Base-by-base conservation (phyloP, 2,113 vertebrate species). In the Dicrurus megarhynchus region DNA sequence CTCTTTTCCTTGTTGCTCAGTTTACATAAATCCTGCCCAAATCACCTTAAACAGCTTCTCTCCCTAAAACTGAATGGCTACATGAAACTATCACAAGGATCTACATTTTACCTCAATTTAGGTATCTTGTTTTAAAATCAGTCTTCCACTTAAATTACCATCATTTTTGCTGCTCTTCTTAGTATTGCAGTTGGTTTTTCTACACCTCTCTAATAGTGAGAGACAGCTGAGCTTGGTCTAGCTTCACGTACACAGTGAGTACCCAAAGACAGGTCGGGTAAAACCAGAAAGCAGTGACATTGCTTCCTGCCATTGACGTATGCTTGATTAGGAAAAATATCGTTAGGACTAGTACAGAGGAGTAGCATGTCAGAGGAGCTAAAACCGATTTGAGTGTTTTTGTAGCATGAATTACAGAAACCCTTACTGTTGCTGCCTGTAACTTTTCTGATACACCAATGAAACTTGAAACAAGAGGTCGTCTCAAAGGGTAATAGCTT, bases 401-500 rank as follows among this genome's bases (percentile, higher is more conserved):
- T 84, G 42, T 60, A 47, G 71, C 73, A 64, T 49, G 65, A 73
- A 28, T 93, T 96, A 79, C 50, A 90, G 76, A 84, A 80, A 64
- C 81, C 46, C 49, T 59, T 77, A n/a, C 44, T 80, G 56, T 80
- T 86, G 35, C 73, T 91, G 79, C 83, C 61, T 71, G 73, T 96
- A 94, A 92, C 86, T 94, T 86, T 87, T 78, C 60, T 89, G 92
- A 87, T 95, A 60, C 53, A 64, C 65, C 80, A 82, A 23, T 94
- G 96, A 96, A 96, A 96, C 88, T 79, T 96, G 96, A 96, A 97
- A 90, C 96, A 84, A 79, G 92, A 94, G 95, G 95, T 96, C 76
- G 0, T 74, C 93, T 94, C 69, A 92, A 57, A 95, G 92, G 92
- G 92, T 95, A 96, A 96, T 96, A 92, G 95, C 85, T 96, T 96